Conservation (phyloP, 2,888 invertebrate genomes). For the Xestia ashworthii region DNA sequence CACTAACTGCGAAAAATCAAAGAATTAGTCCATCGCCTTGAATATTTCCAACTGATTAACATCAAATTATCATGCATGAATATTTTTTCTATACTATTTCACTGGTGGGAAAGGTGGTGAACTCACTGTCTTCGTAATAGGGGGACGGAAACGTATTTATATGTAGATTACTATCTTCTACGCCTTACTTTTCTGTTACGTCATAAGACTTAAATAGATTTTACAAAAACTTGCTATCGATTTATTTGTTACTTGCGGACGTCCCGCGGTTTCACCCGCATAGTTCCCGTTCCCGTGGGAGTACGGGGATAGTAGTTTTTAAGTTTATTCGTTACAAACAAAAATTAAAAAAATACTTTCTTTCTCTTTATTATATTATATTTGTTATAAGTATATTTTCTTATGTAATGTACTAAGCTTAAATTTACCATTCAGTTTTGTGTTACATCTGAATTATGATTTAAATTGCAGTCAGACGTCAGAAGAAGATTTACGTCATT, state of each 20-base stretch:
- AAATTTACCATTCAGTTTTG: background rate
- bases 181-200: slow-evolving; percentile 57
- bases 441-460: slow-evolving; percentile 3
- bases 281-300: too few relatives aligned
- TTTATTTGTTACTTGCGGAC: background rate
- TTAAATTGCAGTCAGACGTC: slow-evolving; percentile 1
- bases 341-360: too few relatives aligned
- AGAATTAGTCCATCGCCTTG: slow-evolving; percentile 31
- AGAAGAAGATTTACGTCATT: slow-evolving; percentile 11
- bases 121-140: slow-evolving; percentile 52
- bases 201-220: slow-evolving; percentile 19
- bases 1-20: slow-evolving; percentile 44
- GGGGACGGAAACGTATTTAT: slow-evolving; percentile 58
- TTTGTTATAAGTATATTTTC: background rate
- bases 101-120: slow-evolving; percentile 62
- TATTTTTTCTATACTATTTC: slow-evolving; percentile 66
- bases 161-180: slow-evolving; percentile 56
- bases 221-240: slow-evolving; percentile 18
- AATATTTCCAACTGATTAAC: slow-evolving; percentile 55
- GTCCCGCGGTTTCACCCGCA: too few relatives aligned
- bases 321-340: too few relatives aligned
- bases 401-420: slow-evolving; percentile 1
- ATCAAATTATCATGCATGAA: slow-evolving; percentile 67
- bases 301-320: too few relatives aligned
- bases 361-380: background rate